These are phyloP conservation scores for Urocolius indicus DNA, from an alignment of 2,113 vertebrate species.

Conservation along the genomic window DNA sequence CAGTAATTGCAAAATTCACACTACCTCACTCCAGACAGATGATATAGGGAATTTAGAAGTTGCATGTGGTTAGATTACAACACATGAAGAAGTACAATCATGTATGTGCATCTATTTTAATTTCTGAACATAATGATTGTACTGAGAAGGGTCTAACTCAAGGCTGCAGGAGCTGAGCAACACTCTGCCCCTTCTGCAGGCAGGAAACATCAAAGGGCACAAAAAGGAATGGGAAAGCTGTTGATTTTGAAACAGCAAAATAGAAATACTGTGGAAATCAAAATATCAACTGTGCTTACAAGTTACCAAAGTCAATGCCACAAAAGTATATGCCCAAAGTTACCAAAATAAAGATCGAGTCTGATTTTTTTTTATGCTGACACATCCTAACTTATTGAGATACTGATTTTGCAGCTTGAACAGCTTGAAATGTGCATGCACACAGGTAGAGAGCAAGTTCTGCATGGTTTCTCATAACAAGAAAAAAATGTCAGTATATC, in stretches of 20 bases:
- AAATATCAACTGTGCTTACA: not conserved
- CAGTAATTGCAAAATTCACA: not conserved
- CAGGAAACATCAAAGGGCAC: not conserved
- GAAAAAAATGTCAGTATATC: not conserved
- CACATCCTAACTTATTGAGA: not conserved
- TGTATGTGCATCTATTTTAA: accelerated
- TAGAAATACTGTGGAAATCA: not conserved
- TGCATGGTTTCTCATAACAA: not conserved
- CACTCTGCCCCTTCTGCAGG: not conserved
- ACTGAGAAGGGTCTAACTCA: not conserved
- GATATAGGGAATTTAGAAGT: not conserved
- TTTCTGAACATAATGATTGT: not conserved
- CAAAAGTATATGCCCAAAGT: not conserved
- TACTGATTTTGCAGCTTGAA: not conserved
- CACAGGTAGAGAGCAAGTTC: not conserved
- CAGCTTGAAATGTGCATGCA: not conserved
- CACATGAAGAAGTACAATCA: accelerated
- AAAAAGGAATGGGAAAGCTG: not conserved
- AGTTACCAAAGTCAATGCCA: not conserved
- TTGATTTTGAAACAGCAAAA: not conserved
- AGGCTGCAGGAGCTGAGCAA: not conserved
- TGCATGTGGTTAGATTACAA: not conserved
- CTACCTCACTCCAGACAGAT: not conserved
- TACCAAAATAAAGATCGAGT: not conserved
- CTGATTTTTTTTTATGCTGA: not conserved